phyloP scores from a whole-genome alignment of 2,113 vertebrate species.

The Halcyon malimbica region DNA sequence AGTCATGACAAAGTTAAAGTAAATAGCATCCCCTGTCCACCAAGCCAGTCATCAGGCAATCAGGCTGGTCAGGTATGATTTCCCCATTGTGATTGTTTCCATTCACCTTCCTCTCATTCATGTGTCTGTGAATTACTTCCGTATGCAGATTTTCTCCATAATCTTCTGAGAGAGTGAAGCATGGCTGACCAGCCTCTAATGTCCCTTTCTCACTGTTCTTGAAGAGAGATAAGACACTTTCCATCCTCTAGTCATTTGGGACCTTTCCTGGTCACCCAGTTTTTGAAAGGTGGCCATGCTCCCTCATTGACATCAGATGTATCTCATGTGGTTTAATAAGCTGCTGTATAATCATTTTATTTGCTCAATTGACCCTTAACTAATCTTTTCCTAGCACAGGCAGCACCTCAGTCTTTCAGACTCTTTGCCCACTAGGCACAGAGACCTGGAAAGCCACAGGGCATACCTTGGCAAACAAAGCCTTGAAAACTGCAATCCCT shows the following conservation, averaged over 20 bases:
- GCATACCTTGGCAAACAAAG: not conserved
- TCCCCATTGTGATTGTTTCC: not conserved
- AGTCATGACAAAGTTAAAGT: not conserved
- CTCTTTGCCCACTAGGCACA: not conserved
- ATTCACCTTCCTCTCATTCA: not conserved
- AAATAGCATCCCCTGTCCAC: not conserved
- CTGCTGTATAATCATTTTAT: not conserved
- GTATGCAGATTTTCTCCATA: not conserved
- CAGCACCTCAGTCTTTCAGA: not conserved
- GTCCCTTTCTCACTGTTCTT: not conserved
- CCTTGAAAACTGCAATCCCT: not conserved
- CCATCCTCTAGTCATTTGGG: not conserved
- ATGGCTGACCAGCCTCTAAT: not conserved
- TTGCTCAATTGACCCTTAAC: not conserved
- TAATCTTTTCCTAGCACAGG: not conserved
- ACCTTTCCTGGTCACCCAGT: not conserved
- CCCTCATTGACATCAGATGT: not conserved
- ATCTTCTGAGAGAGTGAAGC: not conserved
- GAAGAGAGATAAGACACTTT: not conserved
- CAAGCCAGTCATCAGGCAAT: not conserved
- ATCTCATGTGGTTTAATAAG: not conserved
- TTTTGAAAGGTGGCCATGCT: not conserved
- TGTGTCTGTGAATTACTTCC: not conserved
- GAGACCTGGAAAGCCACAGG: not conserved
- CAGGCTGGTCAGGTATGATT: not conserved